These are phyloP conservation scores for Caenorhabditis drosophilae DNA, from an alignment of 2,888 invertebrate genomes.

Conservation along the genomic window DNA sequence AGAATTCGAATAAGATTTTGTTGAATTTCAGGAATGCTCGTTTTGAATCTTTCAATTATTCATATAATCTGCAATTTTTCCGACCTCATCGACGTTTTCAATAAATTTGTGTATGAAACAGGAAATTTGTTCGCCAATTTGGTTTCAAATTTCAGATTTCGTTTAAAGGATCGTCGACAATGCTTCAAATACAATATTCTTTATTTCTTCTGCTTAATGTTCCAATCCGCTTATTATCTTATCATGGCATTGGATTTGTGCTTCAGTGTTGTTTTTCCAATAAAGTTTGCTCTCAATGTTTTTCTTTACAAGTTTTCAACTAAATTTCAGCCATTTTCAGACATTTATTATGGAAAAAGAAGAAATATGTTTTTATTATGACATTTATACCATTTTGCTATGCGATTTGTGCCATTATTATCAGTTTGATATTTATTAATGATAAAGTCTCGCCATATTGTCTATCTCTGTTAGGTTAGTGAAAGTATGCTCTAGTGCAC, in stretches of 20 bases:
- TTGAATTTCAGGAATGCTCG: no score
- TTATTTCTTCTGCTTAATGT: constrained; percentile 19
- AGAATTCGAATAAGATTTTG: no score
- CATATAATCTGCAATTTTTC: constrained; percentile 30
- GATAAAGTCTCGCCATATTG: constrained; percentile 34
- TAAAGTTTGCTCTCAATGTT: constrained; percentile 14
- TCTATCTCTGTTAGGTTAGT: constrained; percentile 28
- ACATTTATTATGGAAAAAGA: constrained; percentile 36
- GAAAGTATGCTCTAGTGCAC: no score
- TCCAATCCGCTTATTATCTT: constrained; percentile 25
- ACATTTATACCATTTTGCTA: constrained; percentile 17
- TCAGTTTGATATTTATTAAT: constrained; percentile 18
- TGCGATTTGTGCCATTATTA: constrained; percentile 9
- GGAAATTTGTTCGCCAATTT: not conserved
- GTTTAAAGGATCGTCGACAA: constrained; percentile 13
- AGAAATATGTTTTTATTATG: constrained; percentile 21
- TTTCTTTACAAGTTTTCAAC: not conserved
- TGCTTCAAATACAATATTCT: constrained; percentile 32
- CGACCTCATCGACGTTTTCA: constrained; percentile 5
- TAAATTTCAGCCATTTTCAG: constrained; percentile 7
- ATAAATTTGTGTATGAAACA: not conserved
- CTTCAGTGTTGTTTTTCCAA: constrained; percentile 27
- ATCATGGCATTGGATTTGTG: constrained; percentile 23
- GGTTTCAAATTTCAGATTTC: constrained; percentile 16
- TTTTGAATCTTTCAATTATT: constrained; percentile 11